phyloP scores from a whole-genome alignment of 2,113 vertebrate genomes.

The Ovibos moschatus region DNA sequence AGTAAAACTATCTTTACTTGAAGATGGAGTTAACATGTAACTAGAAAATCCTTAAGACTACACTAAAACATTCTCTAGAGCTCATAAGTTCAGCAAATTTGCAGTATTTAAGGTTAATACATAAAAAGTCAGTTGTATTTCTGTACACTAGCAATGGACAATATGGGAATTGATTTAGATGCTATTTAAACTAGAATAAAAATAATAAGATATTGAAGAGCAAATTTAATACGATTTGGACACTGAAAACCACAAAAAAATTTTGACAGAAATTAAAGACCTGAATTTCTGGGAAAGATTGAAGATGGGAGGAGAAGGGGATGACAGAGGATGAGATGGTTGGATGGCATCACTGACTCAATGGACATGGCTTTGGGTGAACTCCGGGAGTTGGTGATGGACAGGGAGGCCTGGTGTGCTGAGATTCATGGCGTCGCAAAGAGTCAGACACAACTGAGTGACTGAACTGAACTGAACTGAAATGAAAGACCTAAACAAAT shows the following conservation, averaged over 20 bases:
- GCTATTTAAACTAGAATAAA: not conserved
- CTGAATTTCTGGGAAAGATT: not conserved
- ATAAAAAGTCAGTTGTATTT: not conserved
- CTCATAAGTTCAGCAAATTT: not conserved
- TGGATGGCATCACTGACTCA: not conserved
- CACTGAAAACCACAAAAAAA: not conserved
- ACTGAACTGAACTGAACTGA: not conserved
- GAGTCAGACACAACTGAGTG: fast-evolving
- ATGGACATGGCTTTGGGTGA: not conserved
- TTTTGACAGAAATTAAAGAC: not conserved
- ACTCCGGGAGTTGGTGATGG: not conserved
- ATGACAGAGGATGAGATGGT: not conserved
- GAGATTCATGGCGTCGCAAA: fast-evolving
- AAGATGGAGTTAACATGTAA: not conserved
- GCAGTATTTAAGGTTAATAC: not conserved
- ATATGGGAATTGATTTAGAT: not conserved
- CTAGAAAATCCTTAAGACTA: not conserved
- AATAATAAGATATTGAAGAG: not conserved
- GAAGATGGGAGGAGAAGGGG: not conserved
- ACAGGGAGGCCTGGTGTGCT: not conserved
- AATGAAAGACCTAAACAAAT: not conserved
- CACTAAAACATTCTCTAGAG: not conserved
- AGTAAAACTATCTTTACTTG: not conserved
- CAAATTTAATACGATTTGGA: not conserved
- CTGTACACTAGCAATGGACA: not conserved